Percentiles rank a stretch among this genome's conserved stretches.
Evolutionary conservation across 2,888 invertebrate species (phyloP).

Genomic region (Melinaea menophilus): DNA sequence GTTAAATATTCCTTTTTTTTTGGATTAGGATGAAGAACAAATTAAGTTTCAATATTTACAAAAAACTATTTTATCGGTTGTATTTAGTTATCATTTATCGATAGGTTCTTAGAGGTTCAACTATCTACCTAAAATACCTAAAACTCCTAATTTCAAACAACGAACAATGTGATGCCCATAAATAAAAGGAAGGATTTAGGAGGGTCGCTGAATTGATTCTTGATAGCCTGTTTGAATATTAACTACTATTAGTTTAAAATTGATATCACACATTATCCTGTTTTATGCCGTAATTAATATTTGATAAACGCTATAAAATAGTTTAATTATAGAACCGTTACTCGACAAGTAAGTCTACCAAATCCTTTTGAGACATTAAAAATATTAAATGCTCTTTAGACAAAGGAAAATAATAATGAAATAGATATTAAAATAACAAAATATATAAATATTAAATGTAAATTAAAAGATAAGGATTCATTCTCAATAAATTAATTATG

Average conservation of each 20-base stretch:
- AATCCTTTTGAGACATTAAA: too few species aligned
- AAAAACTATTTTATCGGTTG: too few species aligned
- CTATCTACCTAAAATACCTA: constrained; percentile 3
- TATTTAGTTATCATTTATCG: background rate
- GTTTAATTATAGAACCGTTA: background rate
- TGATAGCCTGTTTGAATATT: constrained; percentile 27
- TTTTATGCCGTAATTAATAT: constrained; percentile 4
- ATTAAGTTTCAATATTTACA: too few species aligned
- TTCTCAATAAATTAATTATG: too few species aligned
- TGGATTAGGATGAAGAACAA: too few species aligned
- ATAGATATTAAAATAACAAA: too few species aligned
- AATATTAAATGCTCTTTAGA: too few species aligned
- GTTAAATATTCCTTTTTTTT: too few species aligned
- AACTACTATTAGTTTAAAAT: constrained; percentile 1
- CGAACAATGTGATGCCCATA: constrained; percentile 28
- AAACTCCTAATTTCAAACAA: constrained; percentile 26
- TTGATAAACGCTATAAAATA: background rate
- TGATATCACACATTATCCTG: background rate
- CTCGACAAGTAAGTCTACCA: too few species aligned
- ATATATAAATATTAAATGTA: too few species aligned
- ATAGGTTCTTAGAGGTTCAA: constrained; percentile 20
- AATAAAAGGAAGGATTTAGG: constrained; percentile 32
- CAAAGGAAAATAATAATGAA: too few species aligned
- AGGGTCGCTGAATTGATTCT: constrained; percentile 30
- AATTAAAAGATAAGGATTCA: too few species aligned